phyloP scores from a whole-genome alignment of 1,140 invertebrate genomes.

The Pararge aegeria region DNA sequence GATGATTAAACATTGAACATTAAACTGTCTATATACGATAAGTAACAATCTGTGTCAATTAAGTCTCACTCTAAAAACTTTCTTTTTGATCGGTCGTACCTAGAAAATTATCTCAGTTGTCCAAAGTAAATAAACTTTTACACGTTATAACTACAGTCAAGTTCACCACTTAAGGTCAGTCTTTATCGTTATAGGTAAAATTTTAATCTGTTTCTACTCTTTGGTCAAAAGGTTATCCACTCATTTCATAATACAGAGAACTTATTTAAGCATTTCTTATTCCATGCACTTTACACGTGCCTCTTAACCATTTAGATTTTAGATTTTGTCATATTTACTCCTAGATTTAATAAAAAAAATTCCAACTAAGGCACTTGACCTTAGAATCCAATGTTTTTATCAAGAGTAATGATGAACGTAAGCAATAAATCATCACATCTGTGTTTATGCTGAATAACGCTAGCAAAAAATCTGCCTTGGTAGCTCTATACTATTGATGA shows the following conservation, averaged over 20 bases:
- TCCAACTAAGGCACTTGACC: neutral
- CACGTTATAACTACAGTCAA: neutral
- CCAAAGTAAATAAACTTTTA: too few species aligned
- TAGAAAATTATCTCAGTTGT: too few species aligned
- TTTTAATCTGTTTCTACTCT: slow-evolving; percentile 26
- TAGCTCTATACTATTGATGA: neutral
- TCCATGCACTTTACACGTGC: neutral
- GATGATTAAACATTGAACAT: too few species aligned
- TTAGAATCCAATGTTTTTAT: neutral
- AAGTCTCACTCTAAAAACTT: too few species aligned
- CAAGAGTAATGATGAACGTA: neutral
- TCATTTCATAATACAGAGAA: neutral
- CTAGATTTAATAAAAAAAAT: neutral
- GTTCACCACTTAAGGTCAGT: slow-evolving; percentile 29
- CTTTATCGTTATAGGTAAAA: slow-evolving; percentile 31
- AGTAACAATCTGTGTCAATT: too few species aligned
- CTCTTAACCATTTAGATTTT: neutral
- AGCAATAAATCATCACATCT: neutral
- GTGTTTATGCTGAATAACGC: neutral
- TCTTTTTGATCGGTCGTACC: too few species aligned
- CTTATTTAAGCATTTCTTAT: neutral
- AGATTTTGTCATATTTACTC: slow-evolving; percentile 18
- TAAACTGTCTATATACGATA: too few species aligned
- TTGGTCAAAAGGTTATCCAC: too few species aligned
- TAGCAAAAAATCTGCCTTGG: neutral